phyloP scores from a whole-genome alignment of 2,888 invertebrate species.

The Eupithecia centaureata region DNA sequence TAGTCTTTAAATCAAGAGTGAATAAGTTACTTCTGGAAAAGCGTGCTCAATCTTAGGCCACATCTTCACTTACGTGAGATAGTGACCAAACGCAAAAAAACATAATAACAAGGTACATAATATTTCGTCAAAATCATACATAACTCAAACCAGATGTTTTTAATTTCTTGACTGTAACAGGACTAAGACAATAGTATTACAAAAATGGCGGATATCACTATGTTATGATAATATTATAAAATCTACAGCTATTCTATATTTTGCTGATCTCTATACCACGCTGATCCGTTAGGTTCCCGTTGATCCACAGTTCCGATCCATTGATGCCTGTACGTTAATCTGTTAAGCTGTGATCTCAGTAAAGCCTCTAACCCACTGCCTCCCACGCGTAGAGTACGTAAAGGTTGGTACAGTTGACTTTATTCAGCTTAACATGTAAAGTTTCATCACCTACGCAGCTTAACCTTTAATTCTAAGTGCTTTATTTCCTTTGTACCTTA shows the following conservation, averaged over 20 bases:
- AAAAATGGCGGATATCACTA: no score
- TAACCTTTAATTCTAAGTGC: no score
- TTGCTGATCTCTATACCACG: neutral
- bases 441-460: neutral
- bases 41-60: no score
- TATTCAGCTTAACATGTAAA: neutral
- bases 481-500: no score
- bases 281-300: conserved; percentile 33
- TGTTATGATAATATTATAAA: neutral
- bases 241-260: neutral
- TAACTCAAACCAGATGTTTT: neutral
- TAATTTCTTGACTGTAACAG: no score
- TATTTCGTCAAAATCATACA: neutral
- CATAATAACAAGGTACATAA: no score
- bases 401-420: neutral
- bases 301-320: conserved; percentile 39
- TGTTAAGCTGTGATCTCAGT: conserved; percentile 45
- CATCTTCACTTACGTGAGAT: no score
- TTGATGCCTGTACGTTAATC: conserved; percentile 44
- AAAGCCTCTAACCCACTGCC: conserved; percentile 11
- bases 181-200: no score
- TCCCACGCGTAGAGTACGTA: neutral
- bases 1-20: no score
- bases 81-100: no score
- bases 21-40: no score